Evolutionary conservation across 2,113 vertebrate species (phyloP), one percentile per base, ranked within the genome.

Genomic region (Anser brachyrhynchus): DNA sequence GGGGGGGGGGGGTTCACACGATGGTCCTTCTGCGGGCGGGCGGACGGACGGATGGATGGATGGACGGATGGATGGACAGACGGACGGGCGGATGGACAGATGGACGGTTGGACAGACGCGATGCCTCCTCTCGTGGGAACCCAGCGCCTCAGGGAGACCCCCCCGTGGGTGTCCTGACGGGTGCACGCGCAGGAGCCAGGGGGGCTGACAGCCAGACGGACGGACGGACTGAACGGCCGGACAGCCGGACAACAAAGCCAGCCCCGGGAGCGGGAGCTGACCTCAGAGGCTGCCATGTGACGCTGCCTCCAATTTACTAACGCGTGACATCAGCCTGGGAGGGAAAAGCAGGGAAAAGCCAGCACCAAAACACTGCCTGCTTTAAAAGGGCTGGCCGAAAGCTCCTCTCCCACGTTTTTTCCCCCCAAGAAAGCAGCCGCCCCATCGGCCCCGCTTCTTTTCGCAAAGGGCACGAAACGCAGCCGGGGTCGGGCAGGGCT

Each of bases 291-390:
- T 73, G 84, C 95, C 98, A 97, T 88, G 96, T 97, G 97, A 98
- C 96, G 95, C 73, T 46, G 92, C 91, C 97, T 97, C 93, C 95
- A 97, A 97, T 96, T 98, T 97, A 93, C 95, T 97, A 96, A 94
- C 90, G 95, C 96, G 96, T 98, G 97, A 98, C 97, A 97, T 98
- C 98, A 98, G 97, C 95, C 97, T 79, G 97, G 88, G 95, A 97
- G 95, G 67, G 83, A 84, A 28, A 69, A 76, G 43, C 87, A 3
- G 64, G 74, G 43, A 82, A 3, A 59, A 75, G 86, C 72, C n/a
- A 89, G 77, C 79, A 93, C 96, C 96, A 96, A 97, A 98, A 98
- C 83, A 82, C 91, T 44, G 93, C 84, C 75, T 20, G 89, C 89
- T 95, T 98, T 98, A 98, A 98, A 98, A 82, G 87, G 96, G 98